Conservation (phyloP, 2,797 vertebrate genomes). For the Harpagifer antarcticus region DNA sequence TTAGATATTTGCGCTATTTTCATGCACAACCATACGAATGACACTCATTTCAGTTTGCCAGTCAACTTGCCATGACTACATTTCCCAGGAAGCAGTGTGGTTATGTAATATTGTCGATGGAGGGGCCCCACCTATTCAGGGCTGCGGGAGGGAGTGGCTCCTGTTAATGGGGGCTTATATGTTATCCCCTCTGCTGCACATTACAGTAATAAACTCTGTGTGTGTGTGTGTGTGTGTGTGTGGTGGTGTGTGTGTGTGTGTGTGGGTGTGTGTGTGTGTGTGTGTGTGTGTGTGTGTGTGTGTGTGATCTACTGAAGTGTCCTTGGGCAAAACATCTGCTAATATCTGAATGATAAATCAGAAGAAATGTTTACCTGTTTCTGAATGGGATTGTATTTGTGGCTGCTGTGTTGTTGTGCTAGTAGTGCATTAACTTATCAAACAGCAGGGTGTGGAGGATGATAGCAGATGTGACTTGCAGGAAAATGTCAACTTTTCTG, state of each 20-base stretch:
- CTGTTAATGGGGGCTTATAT: slow-evolving; percentile 19
- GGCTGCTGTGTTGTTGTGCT: slow-evolving; percentile 24
- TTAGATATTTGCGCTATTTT: slow-evolving; percentile 14
- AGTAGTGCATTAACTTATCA: slow-evolving; percentile 1
- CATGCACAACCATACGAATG: neutral
- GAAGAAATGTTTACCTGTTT: neutral
- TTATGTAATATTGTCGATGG: slow-evolving; percentile 32
- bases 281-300: neutral
- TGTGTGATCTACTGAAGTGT: neutral
- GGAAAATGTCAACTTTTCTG: slow-evolving; percentile 41
- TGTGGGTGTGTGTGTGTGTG: too few relatives aligned
- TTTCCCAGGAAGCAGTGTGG: slow-evolving; percentile 73
- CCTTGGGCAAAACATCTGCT: slow-evolving; percentile 7
- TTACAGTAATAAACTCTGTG: too few relatives aligned
- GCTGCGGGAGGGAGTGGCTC: slow-evolving; percentile 75
- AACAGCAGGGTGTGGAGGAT: slow-evolving; percentile 41
- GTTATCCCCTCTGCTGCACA: slow-evolving; percentile 18
- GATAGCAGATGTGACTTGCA: slow-evolving; percentile 48
- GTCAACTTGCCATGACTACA: slow-evolving; percentile 66
- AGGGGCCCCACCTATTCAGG: slow-evolving; percentile 58
- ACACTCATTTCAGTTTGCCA: slow-evolving; percentile 40
- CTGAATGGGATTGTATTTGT: neutral
- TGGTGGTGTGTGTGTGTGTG: too few relatives aligned
- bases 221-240: too few relatives aligned
- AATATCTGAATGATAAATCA: neutral